Evolutionary conservation across 2,797 vertebrate species (phyloP), one percentile per base, ranked within the genome.

Genomic region (Hoplostethus atlanticus): DNA sequence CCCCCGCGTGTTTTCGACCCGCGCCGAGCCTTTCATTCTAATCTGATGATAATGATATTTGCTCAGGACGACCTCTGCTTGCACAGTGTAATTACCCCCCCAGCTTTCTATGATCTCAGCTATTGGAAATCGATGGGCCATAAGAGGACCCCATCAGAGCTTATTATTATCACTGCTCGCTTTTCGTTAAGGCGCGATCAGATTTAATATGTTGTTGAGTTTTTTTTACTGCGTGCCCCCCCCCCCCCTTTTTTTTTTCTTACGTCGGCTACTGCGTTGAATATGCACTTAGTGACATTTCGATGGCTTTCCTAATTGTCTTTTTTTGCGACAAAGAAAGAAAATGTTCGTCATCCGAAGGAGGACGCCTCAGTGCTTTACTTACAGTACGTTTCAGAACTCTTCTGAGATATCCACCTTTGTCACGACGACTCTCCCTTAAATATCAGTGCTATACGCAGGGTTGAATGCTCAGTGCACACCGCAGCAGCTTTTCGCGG

Each of bases 31-130:
- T 90, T 92, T 93, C 91, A 91, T 94, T 93, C 88, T 93, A 93
- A 94, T 93, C 92, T 92, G 90, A 92, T 92, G 91, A 93, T 94
- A 92, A 94, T 95, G 91, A 93, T 94, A 94, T 95, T 94, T 93
- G 90, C 91, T 90, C 85, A 90, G 86, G 87, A 89, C 85, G 93
- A 94, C 93, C 93, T 94, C 92, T 93, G 91, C 92, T 89, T 92
- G 90, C 92, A 89, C 92, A 90, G 89, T 91, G 93, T 94, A 93
- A 94, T 94, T 93, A 94, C 91, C 90, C 90, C 85, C 84, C 86
- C 82, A 73, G 87, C 86, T 90, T 88, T 90, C 88, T 92, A 92
- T 93, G 91, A 94, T 92, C 91, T 86, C 82, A 70, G 76, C 91
- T 93, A 94, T 93, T 90, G 94, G 93, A 94, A 94, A 95, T 94